Conservation (phyloP, 2,113 vertebrate species). For the Neotragus pygmaeus region DNA sequence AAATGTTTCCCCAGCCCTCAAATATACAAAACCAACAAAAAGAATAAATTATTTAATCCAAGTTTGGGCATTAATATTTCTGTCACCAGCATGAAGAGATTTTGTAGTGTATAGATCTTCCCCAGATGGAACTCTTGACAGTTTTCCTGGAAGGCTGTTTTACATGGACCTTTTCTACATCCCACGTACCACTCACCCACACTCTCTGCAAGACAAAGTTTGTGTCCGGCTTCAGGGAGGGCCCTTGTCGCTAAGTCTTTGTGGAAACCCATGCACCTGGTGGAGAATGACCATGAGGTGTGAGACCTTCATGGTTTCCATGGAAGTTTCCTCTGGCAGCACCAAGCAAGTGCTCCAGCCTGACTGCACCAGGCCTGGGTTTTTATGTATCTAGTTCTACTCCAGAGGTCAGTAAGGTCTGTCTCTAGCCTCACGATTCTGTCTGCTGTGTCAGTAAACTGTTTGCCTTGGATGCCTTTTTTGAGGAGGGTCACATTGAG, state of each 20-base stretch:
- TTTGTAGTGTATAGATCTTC: neutral
- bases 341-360: neutral
- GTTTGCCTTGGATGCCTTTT: neutral
- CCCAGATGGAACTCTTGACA: neutral
- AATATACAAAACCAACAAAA: neutral
- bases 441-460: neutral
- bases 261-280: neutral
- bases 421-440: neutral
- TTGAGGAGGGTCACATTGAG: neutral
- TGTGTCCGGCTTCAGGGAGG: neutral
- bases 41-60: neutral
- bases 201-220: neutral
- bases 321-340: neutral
- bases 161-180: neutral
- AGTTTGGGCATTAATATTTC: neutral
- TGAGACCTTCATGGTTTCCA: neutral
- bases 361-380: neutral
- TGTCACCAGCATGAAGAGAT: neutral
- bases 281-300: neutral
- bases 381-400: neutral
- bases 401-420: neutral
- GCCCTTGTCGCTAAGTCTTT: neutral
- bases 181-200: fast-evolving
- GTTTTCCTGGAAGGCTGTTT: neutral
- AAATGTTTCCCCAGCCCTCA: neutral